Evolutionary conservation across 2,888 invertebrate genomes (phyloP), one percentile per base, ranked within the genome.

Genomic region (Drosophila infuscata): DNA sequence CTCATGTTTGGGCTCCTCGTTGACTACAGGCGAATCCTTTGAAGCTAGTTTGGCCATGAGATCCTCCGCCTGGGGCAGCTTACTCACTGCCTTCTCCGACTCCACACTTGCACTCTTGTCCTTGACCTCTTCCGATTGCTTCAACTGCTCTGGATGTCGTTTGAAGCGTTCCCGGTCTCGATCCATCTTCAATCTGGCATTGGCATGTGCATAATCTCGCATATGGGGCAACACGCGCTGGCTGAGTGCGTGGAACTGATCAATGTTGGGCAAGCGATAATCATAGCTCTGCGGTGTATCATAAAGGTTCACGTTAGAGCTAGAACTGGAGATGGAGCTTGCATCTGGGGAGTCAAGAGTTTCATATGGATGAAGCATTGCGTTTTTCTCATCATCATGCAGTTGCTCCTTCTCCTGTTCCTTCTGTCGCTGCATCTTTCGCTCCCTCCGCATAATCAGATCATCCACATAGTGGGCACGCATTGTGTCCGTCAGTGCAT

Each of bases 391-490:
- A 0, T 67, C 62, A 1, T 65, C 63, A 11, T 30, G 30, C n/a
- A 30, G 11, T 3, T 51, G 30, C 15, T 20, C 15, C 41, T 15
- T 9, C 41, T 15, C 32, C 3, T 75, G 65, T 4, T 73, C 56
- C n/a, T 59, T 46, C 17, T 63, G 41, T 0, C 41, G 58, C 8
- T 70, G 59, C 11, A 56, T 49, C 33, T 74, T 58, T 12, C 63
- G 38, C 46, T 91, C 81, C 25, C 79, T 67, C 0, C 71, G 74
- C 48, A 65, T 79, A 0, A 91, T 30, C 32, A 88, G 49, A 33
- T 83, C 83, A 5, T 86, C 84, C 60, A 90, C 72, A 15, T 75
- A 64, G 0, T 83, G 74, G 0, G 81, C 76, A 0, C 75, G 76
- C 12, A 75, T 59, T 7, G 71, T 76, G 3, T 88, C 87, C 1